Evolutionary conservation across 2,797 vertebrate genomes (phyloP).

Genomic region (Malurus splendens): DNA sequence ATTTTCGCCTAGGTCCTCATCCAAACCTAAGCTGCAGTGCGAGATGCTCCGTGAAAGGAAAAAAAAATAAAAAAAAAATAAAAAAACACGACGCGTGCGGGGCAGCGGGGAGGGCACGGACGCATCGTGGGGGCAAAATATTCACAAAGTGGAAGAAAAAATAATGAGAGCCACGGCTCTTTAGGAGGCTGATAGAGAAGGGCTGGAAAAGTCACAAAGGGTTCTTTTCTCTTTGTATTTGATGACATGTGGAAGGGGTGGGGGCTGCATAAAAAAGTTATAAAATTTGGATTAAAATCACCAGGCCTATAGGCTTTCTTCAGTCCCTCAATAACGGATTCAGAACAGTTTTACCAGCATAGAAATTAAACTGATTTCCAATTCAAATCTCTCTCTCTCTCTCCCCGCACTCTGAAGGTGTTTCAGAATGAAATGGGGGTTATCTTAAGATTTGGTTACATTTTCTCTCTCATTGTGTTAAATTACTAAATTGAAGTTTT

Average conservation of each 20-base stretch:
- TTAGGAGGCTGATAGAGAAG: slow-evolving; percentile 23
- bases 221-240: slow-evolving; percentile 65
- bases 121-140: not conserved
- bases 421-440: slow-evolving; percentile 88
- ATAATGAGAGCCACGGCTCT: not conserved
- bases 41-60: not conserved
- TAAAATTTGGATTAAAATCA: slow-evolving; percentile 80
- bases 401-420: slow-evolving; percentile 78
- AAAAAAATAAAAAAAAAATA: too few relatives aligned
- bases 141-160: not conserved
- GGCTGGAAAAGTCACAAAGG: slow-evolving; percentile 49
- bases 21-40: not conserved
- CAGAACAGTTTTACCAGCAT: slow-evolving; percentile 76
- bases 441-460: slow-evolving; percentile 88
- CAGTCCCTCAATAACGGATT: slow-evolving; percentile 75
- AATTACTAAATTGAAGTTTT: slow-evolving; percentile 99
- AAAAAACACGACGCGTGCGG: not conserved
- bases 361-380: slow-evolving; percentile 84
- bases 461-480: slow-evolving; percentile 92
- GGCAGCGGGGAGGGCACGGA: not conserved
- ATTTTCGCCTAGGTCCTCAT: not conserved
- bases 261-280: slow-evolving; percentile 70
- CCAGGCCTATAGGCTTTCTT: slow-evolving; percentile 73
- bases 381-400: slow-evolving; percentile 78
- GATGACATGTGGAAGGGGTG: slow-evolving; percentile 57